These are phyloP conservation scores for Manacus vitellinus DNA, from an alignment of 2,113 vertebrate genomes.

Conservation along the genomic window DNA sequence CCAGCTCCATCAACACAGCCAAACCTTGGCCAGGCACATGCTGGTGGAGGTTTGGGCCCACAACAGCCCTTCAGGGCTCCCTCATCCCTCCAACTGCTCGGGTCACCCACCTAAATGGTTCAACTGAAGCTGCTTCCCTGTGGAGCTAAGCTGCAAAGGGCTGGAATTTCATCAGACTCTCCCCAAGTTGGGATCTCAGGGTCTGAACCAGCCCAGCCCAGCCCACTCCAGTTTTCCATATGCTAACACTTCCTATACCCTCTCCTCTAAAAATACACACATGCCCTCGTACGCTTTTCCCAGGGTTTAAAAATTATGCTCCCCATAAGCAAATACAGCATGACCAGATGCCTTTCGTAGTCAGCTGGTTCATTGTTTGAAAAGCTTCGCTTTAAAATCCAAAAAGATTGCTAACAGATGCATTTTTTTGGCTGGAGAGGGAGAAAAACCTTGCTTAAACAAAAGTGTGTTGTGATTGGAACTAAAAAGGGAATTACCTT, in stretches of 20 bases:
- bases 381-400: constrained; percentile 72
- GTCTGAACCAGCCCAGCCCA: neutral
- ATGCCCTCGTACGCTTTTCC: constrained; percentile 35
- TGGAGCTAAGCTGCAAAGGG: neutral
- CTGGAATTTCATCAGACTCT: neutral
- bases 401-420: constrained; percentile 81
- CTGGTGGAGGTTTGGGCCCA: neutral
- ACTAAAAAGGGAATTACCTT: constrained; percentile 76
- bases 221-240: neutral
- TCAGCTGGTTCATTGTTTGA: constrained; percentile 78
- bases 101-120: neutral
- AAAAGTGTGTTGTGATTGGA: constrained; percentile 77
- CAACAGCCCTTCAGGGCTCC: neutral
- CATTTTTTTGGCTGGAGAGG: constrained; percentile 71
- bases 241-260: neutral
- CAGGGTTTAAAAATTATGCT: constrained; percentile 71
- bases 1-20: rapidly evolving
- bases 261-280: neutral
- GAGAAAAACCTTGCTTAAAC: constrained; percentile 72
- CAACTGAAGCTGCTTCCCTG: neutral
- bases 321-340: constrained; percentile 74
- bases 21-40: rapidly evolving
- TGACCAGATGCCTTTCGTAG: constrained; percentile 73
- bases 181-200: neutral
- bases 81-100: neutral